These are phyloP conservation scores for Etheostoma perlongum DNA, from an alignment of 2,797 vertebrate species.

Conservation along the genomic window DNA sequence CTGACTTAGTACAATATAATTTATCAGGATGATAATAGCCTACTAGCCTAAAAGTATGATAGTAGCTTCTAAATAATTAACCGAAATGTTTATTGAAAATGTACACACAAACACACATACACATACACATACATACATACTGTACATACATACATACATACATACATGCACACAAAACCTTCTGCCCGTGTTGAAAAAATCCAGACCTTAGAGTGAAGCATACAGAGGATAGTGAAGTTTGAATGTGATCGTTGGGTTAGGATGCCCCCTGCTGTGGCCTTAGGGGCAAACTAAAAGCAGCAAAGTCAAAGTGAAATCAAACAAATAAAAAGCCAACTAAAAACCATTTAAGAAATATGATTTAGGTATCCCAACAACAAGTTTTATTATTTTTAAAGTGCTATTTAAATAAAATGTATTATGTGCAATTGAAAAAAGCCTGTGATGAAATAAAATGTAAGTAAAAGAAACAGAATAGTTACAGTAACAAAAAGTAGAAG, in stretches of 20 bases:
- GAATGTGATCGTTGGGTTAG: constrained; percentile 62
- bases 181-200: background rate
- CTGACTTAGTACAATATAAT: background rate
- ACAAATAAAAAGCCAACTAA: background rate
- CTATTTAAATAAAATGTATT: too few relatives aligned
- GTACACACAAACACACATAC: background rate
- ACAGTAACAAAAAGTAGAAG: background rate
- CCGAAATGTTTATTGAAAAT: background rate
- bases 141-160: background rate
- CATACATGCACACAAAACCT: background rate
- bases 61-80: background rate
- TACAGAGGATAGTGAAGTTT: background rate
- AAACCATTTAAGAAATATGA: background rate
- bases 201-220: background rate
- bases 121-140: background rate
- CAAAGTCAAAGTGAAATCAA: constrained; percentile 7
- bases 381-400: too few relatives aligned
- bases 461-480: background rate
- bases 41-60: background rate
- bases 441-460: background rate
- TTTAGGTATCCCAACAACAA: background rate
- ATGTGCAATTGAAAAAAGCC: background rate
- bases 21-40: background rate
- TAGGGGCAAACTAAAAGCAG: background rate
- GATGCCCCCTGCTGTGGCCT: constrained; percentile 80